Evolutionary conservation across 1,140 invertebrate genomes (phyloP).

Genomic region (Drosophila saltans): DNA sequence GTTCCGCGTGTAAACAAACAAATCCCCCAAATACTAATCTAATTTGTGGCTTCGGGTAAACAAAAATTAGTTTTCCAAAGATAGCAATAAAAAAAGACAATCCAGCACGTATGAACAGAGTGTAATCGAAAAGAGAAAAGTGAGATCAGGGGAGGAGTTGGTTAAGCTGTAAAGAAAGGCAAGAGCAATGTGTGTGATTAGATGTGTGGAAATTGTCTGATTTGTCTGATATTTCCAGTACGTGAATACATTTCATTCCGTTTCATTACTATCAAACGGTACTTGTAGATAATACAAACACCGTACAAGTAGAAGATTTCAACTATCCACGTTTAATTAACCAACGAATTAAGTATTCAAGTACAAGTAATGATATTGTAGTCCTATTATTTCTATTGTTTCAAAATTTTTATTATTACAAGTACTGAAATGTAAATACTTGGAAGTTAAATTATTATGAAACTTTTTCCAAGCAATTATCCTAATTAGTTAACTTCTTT

Average conservation of each 20-base stretch:
- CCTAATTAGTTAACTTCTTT: no score
- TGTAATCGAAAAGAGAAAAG: not conserved
- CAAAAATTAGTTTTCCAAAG: slow-evolving; percentile 5
- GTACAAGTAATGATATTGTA: no score
- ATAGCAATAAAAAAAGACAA: not conserved
- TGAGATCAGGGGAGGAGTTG: not conserved
- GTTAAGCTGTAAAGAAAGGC: slow-evolving; percentile 1
- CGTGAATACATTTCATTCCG: not conserved
- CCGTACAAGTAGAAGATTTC: no score
- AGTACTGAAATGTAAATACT: no score
- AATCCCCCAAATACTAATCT: slow-evolving; percentile 14
- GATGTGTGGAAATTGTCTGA: not conserved
- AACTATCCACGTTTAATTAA: no score
- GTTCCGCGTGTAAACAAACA: slow-evolving; percentile 14
- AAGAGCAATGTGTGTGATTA: slow-evolving; percentile 8
- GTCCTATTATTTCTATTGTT: no score
- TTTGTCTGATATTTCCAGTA: not conserved
- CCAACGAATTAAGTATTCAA: no score
- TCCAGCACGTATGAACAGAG: not conserved
- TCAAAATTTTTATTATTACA: no score
- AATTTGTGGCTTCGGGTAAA: slow-evolving; percentile 6
- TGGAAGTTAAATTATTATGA: no score
- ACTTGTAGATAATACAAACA: not conserved
- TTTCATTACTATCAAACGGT: not conserved
- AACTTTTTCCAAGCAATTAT: no score